phyloP scores from a whole-genome alignment of 1,140 invertebrate species.

The Brachionus rotundiformis region DNA sequence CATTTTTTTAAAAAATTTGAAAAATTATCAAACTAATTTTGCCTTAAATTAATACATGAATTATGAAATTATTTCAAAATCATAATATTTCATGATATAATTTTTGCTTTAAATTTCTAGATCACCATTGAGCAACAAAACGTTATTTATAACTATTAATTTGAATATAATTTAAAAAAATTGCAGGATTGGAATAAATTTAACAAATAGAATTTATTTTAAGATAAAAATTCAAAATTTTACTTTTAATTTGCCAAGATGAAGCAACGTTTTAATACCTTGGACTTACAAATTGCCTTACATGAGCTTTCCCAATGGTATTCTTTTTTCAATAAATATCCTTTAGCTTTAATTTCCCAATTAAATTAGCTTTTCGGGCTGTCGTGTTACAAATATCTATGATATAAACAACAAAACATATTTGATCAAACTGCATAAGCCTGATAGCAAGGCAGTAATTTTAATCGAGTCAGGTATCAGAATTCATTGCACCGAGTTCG shows the following conservation, averaged over 20 bases:
- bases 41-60: constrained; percentile 2
- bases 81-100: constrained; percentile 19
- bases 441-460: constrained; percentile 66
- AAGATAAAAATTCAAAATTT: background rate
- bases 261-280: constrained; percentile 47
- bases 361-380: background rate
- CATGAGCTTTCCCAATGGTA: constrained; percentile 30
- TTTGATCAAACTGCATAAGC: constrained; percentile 76
- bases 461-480: constrained; percentile 90
- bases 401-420: constrained; percentile 96
- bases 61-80: background rate
- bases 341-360: no score
- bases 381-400: constrained; percentile 94
- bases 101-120: background rate
- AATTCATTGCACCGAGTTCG: constrained; percentile 89
- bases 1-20: background rate
- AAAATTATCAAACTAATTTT: constrained; percentile 2
- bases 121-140: background rate
- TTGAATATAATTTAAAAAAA: no score
- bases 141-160: no score
- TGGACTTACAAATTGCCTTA: constrained; percentile 39
- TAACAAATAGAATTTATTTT: background rate
- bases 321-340: background rate
- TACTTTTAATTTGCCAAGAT: constrained; percentile 18
- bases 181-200: background rate